Evolutionary conservation across 1,140 invertebrate species (phyloP), one percentile per base, ranked within the genome.

Genomic region (Eciton burchellii): DNA sequence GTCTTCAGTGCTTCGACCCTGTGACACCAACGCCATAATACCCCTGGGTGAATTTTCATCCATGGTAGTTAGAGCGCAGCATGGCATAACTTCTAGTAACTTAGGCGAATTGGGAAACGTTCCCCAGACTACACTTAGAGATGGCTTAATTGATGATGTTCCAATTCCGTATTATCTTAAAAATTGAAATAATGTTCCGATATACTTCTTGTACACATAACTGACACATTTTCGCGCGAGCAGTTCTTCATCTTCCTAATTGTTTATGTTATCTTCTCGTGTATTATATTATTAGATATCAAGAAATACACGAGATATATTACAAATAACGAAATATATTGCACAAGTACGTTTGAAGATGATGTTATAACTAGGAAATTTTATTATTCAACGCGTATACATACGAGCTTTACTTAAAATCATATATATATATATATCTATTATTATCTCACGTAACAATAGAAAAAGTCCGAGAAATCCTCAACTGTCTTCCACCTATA

Each of bases 21-120:
- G 35, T 79, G 52, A 68, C 60, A 77, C 74, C 74, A 77, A 79
- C 74, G 63, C 74, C 74, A 70, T 70, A 79, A 79, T 79, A 79
- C 63, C 74, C 63, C 24, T 68, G 41, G 74, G 74, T 63, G 74
- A 79, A 79, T 79, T 79, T 79, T 70, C 74, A 77, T 77, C 74
- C 63, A 79, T 79, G 63, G 49, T 79, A 79, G 74, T 79, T 79
- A 63, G 35, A 70, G 74, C 74, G 74, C 41, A 45, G 24, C 74
- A 49, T 70, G 35, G 74, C 49, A 70, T 79, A 70, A 79, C 74
- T 79, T 79, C 63, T 43, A 26, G 35, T 57, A 79, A 79, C 74
- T 79, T 79, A 57, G 35, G 26, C 35, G 49, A 70, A 79, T 70
- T 68, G 63, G 74, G 35, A 68, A 79, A 35, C 68, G 52, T 79